These are phyloP conservation scores for Drosophila seclusa DNA, from an alignment of 2,888 invertebrate genomes.

Conservation along the genomic window DNA sequence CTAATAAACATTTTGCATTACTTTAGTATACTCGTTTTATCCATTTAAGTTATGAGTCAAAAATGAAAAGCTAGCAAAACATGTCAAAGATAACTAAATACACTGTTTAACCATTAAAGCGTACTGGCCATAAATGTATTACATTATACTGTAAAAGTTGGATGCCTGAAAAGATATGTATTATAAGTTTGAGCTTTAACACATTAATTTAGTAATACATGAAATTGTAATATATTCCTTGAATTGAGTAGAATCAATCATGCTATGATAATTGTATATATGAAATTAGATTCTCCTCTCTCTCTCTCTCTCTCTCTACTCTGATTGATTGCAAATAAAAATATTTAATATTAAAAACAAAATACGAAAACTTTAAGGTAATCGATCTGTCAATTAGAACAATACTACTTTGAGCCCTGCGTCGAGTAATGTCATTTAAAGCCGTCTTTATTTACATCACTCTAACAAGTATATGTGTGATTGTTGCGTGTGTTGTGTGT, in stretches of 20 bases:
- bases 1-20: background rate
- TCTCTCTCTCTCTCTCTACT: background rate
- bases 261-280: background rate
- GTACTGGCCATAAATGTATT: background rate
- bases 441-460: background rate
- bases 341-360: background rate
- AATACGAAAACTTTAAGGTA: background rate
- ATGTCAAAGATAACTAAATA: background rate
- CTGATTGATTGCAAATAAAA: background rate
- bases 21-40: background rate
- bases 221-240: background rate
- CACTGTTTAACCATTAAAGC: background rate
- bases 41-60: background rate
- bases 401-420: background rate
- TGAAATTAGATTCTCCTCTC: background rate
- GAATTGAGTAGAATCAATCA: background rate
- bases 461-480: too few species aligned
- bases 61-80: background rate
- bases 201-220: background rate
- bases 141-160: background rate
- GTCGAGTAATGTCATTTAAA: conserved; percentile 10
- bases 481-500: background rate
- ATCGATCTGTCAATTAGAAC: conserved; percentile 7
- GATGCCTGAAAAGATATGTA: background rate
- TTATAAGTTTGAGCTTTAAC: background rate